Evolutionary conservation across 2,888 invertebrate species (phyloP), one percentile per base, ranked within the genome.

Genomic region (Hecatera dysodea): DNA sequence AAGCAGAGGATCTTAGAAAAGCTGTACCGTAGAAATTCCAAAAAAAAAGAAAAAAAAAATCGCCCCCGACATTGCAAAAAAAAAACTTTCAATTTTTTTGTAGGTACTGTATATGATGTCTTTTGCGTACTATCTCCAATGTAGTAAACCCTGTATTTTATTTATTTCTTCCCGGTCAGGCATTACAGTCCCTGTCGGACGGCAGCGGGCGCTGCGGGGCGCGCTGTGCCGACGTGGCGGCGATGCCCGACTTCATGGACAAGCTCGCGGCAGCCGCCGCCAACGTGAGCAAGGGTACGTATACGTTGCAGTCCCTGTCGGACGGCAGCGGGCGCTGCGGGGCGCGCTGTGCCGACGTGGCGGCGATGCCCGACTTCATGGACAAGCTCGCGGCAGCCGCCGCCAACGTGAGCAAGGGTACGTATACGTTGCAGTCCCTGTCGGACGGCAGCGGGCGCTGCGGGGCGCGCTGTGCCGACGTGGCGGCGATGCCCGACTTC

Each of bases 211-310:
- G 74, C 1, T 56, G 69, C 3, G 27, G 24, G 0, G 69, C 48
- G n/a, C 44, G 55, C 17, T 39, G 19, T 11, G 70, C 70, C 12
- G 19, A 56, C 29, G 46, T 42, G 22, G 29, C 29, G 1, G 39
- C 53, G 12, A 44, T 67, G 68, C 36, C 68, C 0, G 53, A 36
- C 24, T 57, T 69, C 42, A 22, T 69, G 29, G 27, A 15, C 29
- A 7, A 15, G n/a, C 48, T 69, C 2, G 4, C 48, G 4, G 24
- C 15, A 1, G 52, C 52, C 17, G 53, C 67, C n/a, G 29, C 22
- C 5, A 22, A 9, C 1, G 1, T 15, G 1, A 12, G 19, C 12
- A 9, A 44, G 15, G 57, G 70, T 70, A 57, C 19, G 56, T 22
- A 22, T n/a, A n/a, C n/a, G n/a, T n/a, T n/a, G n/a, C n/a, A n/a